These are phyloP conservation scores for Dynastes tityus DNA, from an alignment of 2,888 invertebrate genomes.

Conservation along the genomic window DNA sequence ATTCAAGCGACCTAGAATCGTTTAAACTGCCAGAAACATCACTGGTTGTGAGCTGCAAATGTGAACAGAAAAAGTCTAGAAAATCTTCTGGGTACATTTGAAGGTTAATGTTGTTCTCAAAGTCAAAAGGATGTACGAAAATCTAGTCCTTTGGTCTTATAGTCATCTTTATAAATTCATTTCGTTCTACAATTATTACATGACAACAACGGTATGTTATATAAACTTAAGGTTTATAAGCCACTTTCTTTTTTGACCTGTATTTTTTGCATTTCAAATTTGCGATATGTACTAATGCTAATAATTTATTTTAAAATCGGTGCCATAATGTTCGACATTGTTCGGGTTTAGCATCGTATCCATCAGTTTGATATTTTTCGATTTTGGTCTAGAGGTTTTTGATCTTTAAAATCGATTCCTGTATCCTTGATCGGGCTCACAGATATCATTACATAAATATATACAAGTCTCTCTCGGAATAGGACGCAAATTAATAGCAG, in stretches of 20 bases:
- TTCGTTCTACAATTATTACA: slow-evolving; percentile 25
- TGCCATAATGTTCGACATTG: neutral
- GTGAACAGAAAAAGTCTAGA: too few species aligned
- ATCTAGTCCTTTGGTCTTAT: too few species aligned
- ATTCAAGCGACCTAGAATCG: slow-evolving; percentile 15
- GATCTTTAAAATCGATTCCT: neutral
- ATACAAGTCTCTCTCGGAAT: neutral
- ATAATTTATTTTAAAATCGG: too few species aligned
- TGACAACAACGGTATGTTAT: slow-evolving; percentile 8
- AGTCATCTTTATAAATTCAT: too few species aligned
- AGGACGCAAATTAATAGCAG: neutral
- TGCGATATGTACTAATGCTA: neutral
- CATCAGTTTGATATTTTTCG: neutral
- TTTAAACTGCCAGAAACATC: neutral
- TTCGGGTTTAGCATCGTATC: too few species aligned
- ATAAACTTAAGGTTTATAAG: slow-evolving; percentile 5
- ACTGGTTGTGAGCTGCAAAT: too few species aligned
- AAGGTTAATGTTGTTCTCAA: too few species aligned
- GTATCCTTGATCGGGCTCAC: slow-evolving; percentile 11
- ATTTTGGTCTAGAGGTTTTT: neutral
- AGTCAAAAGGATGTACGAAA: too few species aligned
- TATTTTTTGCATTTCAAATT: slow-evolving; percentile 32
- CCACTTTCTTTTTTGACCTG: slow-evolving; percentile 24
- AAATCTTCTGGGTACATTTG: too few species aligned
- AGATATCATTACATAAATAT: neutral